Percentiles rank a stretch among this genome's conserved stretches.
These are phyloP conservation scores for Holacanthus passer DNA, from an alignment of 2,113 vertebrate species.

Conservation along the genomic window DNA sequence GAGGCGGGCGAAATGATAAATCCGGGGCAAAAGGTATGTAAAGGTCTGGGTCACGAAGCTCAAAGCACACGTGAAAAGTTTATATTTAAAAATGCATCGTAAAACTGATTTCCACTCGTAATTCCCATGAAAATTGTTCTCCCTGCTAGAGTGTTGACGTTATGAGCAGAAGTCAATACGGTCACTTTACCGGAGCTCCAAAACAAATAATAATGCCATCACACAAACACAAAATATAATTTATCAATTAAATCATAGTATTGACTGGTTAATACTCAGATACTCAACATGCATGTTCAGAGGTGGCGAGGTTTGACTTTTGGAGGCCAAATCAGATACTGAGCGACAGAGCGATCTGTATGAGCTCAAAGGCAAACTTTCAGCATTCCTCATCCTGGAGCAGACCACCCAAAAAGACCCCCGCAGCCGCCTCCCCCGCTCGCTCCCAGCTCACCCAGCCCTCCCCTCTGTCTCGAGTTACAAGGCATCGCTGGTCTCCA, in stretches of 20 bases:
- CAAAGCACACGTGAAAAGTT: not conserved
- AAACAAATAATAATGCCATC: not conserved
- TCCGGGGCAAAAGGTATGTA: not conserved
- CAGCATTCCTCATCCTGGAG: slow-evolving; percentile 63
- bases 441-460: slow-evolving; percentile 27
- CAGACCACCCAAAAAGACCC: slow-evolving; percentile 82
- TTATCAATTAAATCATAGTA: not conserved
- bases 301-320: slow-evolving; percentile 32
- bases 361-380: slow-evolving; percentile 69
- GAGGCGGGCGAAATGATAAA: not conserved
- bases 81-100: not conserved
- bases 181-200: not conserved
- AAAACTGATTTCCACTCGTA: not conserved
- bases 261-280: not conserved
- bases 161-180: not conserved
- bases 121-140: not conserved
- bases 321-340: slow-evolving; percentile 57
- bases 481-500: slow-evolving; percentile 67
- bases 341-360: slow-evolving; percentile 59
- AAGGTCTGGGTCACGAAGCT: not conserved
- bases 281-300: not conserved
- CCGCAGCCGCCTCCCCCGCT: not conserved
- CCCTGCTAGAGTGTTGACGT: not conserved
- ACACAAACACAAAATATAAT: not conserved
- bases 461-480: slow-evolving; percentile 72